Conservation (phyloP, 2,113 vertebrate species). For the Perca fluviatilis region DNA sequence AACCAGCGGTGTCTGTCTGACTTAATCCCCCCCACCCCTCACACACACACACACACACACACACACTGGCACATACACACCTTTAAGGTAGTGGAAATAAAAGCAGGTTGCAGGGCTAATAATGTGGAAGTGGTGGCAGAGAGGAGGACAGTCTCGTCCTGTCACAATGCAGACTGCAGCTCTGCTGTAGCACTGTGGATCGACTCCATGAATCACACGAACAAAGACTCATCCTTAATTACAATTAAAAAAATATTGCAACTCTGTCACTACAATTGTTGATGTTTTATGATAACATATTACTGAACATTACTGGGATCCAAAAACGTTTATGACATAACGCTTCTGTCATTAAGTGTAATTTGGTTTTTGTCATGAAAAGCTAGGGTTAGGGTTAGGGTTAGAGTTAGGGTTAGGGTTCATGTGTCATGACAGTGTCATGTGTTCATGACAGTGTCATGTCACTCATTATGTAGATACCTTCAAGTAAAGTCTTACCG, state of each 20-base stretch:
- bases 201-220: background rate
- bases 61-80: slow-evolving; percentile 25
- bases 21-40: slow-evolving; percentile 52
- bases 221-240: background rate
- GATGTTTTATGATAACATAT: background rate
- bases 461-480: too few relatives aligned
- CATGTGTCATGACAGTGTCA: too few relatives aligned
- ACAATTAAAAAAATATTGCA: background rate
- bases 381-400: too few relatives aligned
- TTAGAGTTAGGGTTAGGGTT: too few relatives aligned
- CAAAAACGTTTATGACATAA: background rate
- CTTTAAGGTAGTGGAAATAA: slow-evolving; percentile 42
- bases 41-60: slow-evolving; percentile 24
- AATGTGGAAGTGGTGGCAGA: slow-evolving; percentile 15
- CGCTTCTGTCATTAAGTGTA: too few relatives aligned
- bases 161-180: slow-evolving; percentile 3
- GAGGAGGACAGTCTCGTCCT: background rate
- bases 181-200: background rate
- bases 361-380: too few relatives aligned
- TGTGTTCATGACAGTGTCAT: too few relatives aligned
- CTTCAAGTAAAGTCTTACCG: too few relatives aligned
- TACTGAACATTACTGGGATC: background rate
- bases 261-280: background rate
- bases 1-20: slow-evolving; percentile 75
- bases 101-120: slow-evolving; percentile 48